These are phyloP conservation scores for Tanypteryx hageni DNA, from an alignment of 2,888 invertebrate species.

Conservation along the genomic window DNA sequence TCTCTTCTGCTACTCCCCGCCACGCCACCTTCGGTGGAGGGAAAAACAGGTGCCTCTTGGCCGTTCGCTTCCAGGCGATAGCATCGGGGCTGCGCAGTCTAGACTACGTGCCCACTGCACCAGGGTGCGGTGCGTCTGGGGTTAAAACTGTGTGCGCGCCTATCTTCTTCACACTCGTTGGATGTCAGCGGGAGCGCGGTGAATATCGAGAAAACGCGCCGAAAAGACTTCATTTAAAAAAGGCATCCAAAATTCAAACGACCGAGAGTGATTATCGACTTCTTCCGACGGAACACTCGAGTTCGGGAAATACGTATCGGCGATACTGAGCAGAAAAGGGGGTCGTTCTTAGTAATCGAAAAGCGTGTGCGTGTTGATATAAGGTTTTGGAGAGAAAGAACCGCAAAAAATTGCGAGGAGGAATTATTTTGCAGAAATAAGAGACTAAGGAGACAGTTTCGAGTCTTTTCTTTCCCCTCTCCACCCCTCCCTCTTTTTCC, in stretches of 20 bases:
- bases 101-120: conserved; percentile 11
- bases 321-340: too few relatives aligned
- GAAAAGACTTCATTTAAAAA: too few relatives aligned
- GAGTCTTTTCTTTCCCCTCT: neutral
- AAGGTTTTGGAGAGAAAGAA: too few relatives aligned
- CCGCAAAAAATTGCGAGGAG: too few relatives aligned
- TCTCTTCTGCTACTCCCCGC: neutral
- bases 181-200: neutral
- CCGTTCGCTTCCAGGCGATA: conserved; percentile 54
- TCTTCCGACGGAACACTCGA: too few relatives aligned
- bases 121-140: conserved; percentile 23
- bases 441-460: neutral
- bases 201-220: neutral
- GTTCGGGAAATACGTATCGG: too few relatives aligned
- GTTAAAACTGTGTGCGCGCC: neutral
- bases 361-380: too few relatives aligned
- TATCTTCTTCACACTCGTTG: too few relatives aligned
- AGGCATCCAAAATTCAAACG: too few relatives aligned
- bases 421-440: too few relatives aligned
- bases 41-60: conserved; percentile 38
- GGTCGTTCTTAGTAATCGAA: too few relatives aligned
- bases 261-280: too few relatives aligned
- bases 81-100: conserved; percentile 49
- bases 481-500: neutral
- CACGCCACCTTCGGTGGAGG: conserved; percentile 31